Conservation (phyloP, 2,797 vertebrate genomes). For the Acanthurus lineatus region DNA sequence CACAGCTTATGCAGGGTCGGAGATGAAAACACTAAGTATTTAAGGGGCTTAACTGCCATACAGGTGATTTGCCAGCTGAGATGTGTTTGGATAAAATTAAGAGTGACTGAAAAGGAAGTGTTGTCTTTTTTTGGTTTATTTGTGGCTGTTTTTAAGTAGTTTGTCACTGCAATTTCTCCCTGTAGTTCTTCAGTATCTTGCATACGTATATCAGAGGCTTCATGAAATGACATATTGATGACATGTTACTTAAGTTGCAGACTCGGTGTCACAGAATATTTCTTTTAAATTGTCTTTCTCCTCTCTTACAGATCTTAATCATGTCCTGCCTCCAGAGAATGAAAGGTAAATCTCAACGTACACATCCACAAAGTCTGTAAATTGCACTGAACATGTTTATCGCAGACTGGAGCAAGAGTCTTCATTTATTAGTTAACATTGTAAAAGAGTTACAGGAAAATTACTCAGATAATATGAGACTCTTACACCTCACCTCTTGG, state of each 20-base stretch:
- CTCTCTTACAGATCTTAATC: slow-evolving; percentile 38
- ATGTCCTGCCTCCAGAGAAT: not conserved
- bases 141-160: not conserved
- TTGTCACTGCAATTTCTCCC: not conserved
- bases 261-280: not conserved
- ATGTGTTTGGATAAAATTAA: not conserved
- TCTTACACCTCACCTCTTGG: too few relatives aligned
- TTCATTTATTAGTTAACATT: too few relatives aligned
- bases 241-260: not conserved
- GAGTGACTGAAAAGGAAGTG: not conserved
- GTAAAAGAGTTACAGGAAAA: too few relatives aligned
- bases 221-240: not conserved
- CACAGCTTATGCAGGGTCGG: not conserved
- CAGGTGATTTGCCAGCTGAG: not conserved
- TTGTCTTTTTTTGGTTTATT: not conserved
- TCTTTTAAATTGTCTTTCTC: slow-evolving; percentile 5
- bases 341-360: slow-evolving; percentile 41
- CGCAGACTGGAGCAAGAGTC: too few relatives aligned
- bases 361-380: too few relatives aligned
- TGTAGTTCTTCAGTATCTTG: not conserved
- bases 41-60: not conserved
- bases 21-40: not conserved
- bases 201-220: not conserved
- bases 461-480: too few relatives aligned
- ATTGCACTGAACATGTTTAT: too few relatives aligned